phyloP scores from a whole-genome alignment of 2,113 vertebrate species.

The Oxyruncus cristatus region DNA sequence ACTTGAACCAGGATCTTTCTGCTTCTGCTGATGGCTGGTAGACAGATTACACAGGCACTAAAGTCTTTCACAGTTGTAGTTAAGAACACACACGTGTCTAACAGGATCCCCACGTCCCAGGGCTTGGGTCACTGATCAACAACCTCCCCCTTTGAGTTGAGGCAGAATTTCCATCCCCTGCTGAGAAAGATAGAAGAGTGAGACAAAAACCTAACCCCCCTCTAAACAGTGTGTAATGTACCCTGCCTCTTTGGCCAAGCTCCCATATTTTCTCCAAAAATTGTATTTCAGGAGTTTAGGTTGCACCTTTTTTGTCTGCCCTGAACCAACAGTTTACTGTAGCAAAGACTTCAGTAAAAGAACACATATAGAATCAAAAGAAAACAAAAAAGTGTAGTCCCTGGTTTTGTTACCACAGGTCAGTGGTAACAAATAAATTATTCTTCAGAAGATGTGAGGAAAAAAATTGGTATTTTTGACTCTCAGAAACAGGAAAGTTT shows the following conservation, averaged over 20 bases:
- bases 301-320: not conserved
- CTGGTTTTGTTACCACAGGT: not conserved
- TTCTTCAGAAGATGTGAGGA: not conserved
- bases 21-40: not conserved
- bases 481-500: not conserved
- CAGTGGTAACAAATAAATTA: not conserved
- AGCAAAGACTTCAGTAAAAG: not conserved
- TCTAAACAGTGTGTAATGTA: not conserved
- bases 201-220: not conserved
- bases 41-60: not conserved
- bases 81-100: accelerated
- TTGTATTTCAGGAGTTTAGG: not conserved
- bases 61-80: not conserved
- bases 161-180: not conserved
- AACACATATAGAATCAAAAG: not conserved
- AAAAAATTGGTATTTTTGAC: not conserved
- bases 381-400: not conserved
- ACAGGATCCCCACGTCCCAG: too few relatives aligned
- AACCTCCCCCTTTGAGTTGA: not conserved
- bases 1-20: not conserved
- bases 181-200: not conserved
- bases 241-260: not conserved
- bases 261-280: not conserved
- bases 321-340: not conserved
- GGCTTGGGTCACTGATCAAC: not conserved